A percentile compares a stretch with the other conserved stretches of the same genome.
Conservation (phyloP, 2,888 invertebrate species). For the Xestobium rufovillosum region DNA sequence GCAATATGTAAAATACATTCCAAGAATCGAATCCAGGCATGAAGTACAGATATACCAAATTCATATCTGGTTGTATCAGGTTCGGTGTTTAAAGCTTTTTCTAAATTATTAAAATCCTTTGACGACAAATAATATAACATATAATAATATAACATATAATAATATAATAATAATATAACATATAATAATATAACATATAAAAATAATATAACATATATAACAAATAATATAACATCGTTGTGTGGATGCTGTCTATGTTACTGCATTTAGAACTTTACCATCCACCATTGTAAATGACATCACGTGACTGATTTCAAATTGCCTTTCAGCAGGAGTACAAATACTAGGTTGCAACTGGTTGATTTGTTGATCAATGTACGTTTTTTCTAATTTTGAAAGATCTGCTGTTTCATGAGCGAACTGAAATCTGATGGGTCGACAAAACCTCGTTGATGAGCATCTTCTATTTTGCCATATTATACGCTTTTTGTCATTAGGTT, state of each 20-base stretch:
- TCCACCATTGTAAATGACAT: not conserved
- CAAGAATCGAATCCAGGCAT: conserved; percentile 11
- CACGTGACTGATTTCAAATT: not conserved
- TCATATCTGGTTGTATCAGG: conserved; percentile 2
- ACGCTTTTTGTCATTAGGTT: conserved; percentile 3
- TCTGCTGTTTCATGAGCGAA: conserved; percentile 10
- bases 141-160: no score
- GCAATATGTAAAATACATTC: conserved; percentile 8
- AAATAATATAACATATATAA: no score
- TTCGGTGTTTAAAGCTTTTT: conserved; percentile 1
- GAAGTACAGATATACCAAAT: conserved; percentile 12
- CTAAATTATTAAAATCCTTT: not conserved
- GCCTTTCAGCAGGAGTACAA: no score
- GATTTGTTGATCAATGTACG: no score
- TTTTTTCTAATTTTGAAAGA: conserved; percentile 5
- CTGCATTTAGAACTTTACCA: not conserved
- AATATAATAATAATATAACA: no score
- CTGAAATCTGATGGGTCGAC: conserved; percentile 8
- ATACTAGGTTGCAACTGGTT: no score
- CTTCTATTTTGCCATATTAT: conserved; percentile 6
- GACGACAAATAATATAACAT: not conserved
- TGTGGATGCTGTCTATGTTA: not conserved
- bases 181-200: no score
- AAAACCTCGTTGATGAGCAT: conserved; percentile 6
- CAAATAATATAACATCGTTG: not conserved